These are phyloP conservation scores for Himalopsyche phryganea DNA, from an alignment of 1,140 invertebrate species.

Conservation along the genomic window DNA sequence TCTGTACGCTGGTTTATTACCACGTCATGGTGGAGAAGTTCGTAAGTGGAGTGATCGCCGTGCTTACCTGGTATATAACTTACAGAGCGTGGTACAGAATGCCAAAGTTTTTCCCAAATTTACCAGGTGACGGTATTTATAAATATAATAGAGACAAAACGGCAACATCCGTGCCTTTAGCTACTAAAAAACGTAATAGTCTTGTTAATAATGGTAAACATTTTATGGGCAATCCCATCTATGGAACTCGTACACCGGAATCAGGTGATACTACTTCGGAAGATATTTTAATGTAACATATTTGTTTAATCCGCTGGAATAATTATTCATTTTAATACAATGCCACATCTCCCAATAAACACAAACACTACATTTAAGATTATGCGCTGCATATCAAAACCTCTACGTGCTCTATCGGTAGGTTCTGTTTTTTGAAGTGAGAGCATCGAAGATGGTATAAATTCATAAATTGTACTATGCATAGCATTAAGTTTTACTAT, in stretches of 20 bases:
- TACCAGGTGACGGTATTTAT: slow-evolving; percentile 76
- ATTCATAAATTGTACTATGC: no score
- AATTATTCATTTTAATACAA: no score
- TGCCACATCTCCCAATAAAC: no score
- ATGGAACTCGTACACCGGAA: slow-evolving; percentile 38
- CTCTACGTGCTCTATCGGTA: no score
- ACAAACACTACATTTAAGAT: no score
- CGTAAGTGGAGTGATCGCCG: slow-evolving; percentile 78
- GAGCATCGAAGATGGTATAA: no score
- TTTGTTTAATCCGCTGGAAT: no score
- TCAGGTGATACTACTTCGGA: slow-evolving; percentile 1
- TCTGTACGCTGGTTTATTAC: slow-evolving; percentile 89
- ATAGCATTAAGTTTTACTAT: no score
- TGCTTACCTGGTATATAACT: slow-evolving; percentile 87
- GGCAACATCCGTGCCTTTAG: slow-evolving; percentile 36
- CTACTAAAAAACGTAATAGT: slow-evolving; percentile 38
- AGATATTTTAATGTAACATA: not conserved
- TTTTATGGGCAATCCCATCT: slow-evolving; percentile 79
- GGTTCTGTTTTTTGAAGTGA: no score
- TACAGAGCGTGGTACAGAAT: slow-evolving; percentile 79
- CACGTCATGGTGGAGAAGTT: slow-evolving; percentile 95
- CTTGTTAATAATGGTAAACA: slow-evolving; percentile 46
- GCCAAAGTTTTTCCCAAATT: slow-evolving; percentile 58
- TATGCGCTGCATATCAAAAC: no score
- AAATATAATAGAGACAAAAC: slow-evolving; percentile 66